Evolutionary conservation across 2,797 vertebrate genomes (phyloP).

Genomic region (Brachyrhaphis roseni): DNA sequence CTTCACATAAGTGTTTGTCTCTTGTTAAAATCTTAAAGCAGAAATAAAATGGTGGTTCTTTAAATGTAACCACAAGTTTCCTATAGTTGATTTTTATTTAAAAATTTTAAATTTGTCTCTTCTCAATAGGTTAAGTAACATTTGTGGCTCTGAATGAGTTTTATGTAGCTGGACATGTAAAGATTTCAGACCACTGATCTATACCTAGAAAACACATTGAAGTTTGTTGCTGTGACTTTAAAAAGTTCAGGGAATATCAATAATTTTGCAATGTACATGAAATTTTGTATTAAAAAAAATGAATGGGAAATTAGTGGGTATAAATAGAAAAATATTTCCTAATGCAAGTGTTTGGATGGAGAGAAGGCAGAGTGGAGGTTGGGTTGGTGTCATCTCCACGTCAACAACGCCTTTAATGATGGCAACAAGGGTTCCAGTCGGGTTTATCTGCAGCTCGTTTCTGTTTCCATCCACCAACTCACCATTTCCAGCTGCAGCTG

Average conservation of each 20-base stretch:
- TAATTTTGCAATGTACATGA: background rate
- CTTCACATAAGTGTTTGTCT: too few species aligned
- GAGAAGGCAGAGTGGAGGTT: constrained; percentile 12
- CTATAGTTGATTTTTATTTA: too few species aligned
- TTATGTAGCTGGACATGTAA: too few species aligned
- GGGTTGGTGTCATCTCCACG: constrained; percentile 47
- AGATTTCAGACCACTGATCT: too few species aligned
- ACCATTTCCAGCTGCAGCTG: constrained; percentile 97
- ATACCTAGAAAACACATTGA: background rate
- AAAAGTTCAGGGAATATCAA: background rate
- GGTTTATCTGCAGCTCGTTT: constrained; percentile 32
- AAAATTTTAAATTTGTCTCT: too few species aligned
- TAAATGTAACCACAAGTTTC: too few species aligned
- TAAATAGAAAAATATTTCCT: constrained; percentile 1
- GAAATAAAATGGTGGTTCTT: too few species aligned
- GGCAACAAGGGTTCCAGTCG: constrained; percentile 15
- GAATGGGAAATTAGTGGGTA: background rate
- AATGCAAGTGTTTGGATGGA: background rate
- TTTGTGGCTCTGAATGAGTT: too few species aligned
- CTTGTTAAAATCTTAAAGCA: too few species aligned
- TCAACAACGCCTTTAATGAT: constrained; percentile 50
- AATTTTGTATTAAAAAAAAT: background rate
- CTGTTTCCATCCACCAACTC: constrained; percentile 54
- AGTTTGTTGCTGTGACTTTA: background rate
- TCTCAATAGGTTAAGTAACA: too few species aligned